Percentiles rank a stretch among this genome's conserved stretches.
phyloP scores from a whole-genome alignment of 2,797 vertebrate genomes.

The Oreortyx pictus region DNA sequence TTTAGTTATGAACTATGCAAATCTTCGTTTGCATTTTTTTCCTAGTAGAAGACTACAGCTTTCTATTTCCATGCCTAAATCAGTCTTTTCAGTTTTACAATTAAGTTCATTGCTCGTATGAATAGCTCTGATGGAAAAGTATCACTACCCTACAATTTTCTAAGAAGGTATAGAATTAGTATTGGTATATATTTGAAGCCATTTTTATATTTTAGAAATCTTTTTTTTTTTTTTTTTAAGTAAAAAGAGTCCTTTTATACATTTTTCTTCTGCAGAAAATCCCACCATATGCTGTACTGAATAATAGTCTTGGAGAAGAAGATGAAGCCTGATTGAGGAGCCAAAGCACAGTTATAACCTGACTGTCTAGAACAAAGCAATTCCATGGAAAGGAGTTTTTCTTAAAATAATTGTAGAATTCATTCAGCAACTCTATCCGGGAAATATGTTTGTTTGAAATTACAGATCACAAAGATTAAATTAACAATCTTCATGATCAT shows the following conservation, averaged over 20 bases:
- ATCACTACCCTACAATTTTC: not conserved
- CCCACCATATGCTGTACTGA: not conserved
- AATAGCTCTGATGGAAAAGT: not conserved
- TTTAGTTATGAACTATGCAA: not conserved
- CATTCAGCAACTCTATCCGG: not conserved
- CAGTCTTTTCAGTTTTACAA: not conserved
- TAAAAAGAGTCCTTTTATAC: not conserved
- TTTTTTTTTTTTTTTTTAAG: not conserved
- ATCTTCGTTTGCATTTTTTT: not conserved
- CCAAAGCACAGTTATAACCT: not conserved
- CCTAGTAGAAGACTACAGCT: not conserved
- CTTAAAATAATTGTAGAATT: not conserved
- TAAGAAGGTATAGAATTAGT: not conserved
- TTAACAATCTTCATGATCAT: not conserved
- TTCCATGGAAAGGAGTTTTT: not conserved
- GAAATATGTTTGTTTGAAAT: not conserved
- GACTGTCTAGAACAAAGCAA: not conserved
- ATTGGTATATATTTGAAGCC: not conserved
- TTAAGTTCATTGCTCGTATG: not conserved
- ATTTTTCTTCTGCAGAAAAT: not conserved
- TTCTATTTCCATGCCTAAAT: not conserved
- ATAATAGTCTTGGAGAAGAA: not conserved
- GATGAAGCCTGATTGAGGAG: not conserved
- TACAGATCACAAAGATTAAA: not conserved
- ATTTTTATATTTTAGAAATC: not conserved